Percentiles rank a stretch among this genome's conserved stretches.
Evolutionary conservation across 2,797 vertebrate species (phyloP).

Genomic region (Mormyrops boulengeri): DNA sequence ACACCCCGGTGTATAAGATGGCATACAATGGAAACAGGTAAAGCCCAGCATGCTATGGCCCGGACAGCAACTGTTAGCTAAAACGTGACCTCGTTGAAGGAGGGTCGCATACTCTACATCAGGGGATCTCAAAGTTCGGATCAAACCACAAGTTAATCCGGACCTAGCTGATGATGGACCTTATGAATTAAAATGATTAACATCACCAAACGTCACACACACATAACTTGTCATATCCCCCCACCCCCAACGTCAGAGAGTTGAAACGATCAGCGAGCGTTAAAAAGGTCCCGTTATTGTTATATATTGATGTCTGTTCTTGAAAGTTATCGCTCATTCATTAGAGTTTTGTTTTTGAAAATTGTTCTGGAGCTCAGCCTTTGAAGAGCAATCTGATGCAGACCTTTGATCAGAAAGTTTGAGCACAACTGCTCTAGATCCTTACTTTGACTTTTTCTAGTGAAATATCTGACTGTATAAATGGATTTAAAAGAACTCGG

Average conservation of each 20-base stretch:
- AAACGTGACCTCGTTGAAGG: neutral
- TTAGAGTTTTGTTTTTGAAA: neutral
- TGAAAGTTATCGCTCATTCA: neutral
- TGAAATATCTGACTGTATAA: neutral
- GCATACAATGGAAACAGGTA: constrained; percentile 96
- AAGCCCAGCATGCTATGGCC: neutral
- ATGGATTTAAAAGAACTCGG: neutral
- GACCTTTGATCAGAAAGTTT: neutral
- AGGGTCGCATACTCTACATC: neutral
- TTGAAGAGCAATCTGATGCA: neutral
- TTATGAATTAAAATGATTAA: neutral
- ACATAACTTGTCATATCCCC: neutral
- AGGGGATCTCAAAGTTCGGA: neutral
- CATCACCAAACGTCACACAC: neutral
- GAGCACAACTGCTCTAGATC: neutral
- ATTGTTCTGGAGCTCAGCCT: neutral
- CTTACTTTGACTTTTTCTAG: neutral
- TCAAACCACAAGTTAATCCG: neutral
- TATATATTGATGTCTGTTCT: neutral
- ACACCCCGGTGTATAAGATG: constrained; percentile 83
- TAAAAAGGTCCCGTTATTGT: neutral
- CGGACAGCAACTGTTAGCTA: neutral
- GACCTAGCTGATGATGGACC: neutral
- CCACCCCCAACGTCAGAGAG: neutral
- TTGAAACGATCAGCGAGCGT: neutral